Conservation (phyloP, 37 sponge, comb jelly and placozoan species). For the Hexactinellida sp. region DNA sequence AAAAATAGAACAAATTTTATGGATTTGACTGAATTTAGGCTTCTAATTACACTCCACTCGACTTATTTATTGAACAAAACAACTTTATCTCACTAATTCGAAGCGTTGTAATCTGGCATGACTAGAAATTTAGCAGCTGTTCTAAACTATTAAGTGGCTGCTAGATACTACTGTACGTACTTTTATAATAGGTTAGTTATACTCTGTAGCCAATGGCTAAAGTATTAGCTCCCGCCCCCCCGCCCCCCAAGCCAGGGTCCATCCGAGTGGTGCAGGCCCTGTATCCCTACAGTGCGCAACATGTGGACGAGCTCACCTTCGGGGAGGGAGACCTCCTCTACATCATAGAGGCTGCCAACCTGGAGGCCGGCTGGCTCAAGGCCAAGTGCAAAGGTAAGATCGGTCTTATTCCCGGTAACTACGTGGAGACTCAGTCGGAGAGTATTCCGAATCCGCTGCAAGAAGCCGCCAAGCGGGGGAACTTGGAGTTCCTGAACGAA, state of each 20-base stretch:
- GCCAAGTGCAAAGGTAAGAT: conserved; percentile 44
- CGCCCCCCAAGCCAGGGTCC: conserved; percentile 33
- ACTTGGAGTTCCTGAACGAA: conserved; percentile 71
- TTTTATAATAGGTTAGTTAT: too few relatives aligned
- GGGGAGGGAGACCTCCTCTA: conserved; percentile 93
- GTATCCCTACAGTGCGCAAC: conserved; percentile 63
- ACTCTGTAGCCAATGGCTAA: not conserved
- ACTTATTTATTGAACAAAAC: too few relatives aligned
- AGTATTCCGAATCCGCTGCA: conserved; percentile 89
- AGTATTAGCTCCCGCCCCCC: not conserved
- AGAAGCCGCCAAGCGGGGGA: conserved; percentile 94
- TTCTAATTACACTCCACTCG: not conserved
- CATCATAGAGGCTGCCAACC: conserved; percentile 47
- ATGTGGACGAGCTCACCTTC: conserved; percentile 81
- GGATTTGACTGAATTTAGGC: not conserved
- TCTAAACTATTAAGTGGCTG: too few relatives aligned
- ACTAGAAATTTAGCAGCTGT: too few relatives aligned
- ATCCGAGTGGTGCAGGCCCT: conserved; percentile 68
- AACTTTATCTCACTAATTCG: too few relatives aligned
- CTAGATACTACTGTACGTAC: too few relatives aligned
- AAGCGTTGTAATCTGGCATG: too few relatives aligned
- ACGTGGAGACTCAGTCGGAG: conserved; percentile 72
- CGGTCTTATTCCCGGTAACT: conserved; percentile 85
- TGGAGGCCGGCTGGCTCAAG: conserved; percentile 85
- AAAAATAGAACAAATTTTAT: not conserved